Conservation (phyloP, 2,113 vertebrate genomes). For the Paramormyrops kingsleyae region DNA sequence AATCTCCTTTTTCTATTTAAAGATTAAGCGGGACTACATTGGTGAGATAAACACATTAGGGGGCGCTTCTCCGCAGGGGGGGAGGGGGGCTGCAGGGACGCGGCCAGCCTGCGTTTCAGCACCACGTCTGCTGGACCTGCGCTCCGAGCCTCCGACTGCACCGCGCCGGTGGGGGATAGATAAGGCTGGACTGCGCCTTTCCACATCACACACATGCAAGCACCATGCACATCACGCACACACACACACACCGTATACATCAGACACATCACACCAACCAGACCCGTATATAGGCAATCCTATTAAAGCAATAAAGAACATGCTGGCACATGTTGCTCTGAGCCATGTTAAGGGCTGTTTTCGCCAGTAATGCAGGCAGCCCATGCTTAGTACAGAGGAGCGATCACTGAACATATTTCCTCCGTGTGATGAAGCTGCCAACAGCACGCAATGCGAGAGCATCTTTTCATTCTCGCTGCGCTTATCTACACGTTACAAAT, state of each 20-base stretch:
- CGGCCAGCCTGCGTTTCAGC: slow-evolving; percentile 31
- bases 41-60: not conserved
- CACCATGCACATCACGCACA: not conserved
- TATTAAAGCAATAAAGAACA: not conserved
- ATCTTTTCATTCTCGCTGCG: not conserved
- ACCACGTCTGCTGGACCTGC: slow-evolving; percentile 35
- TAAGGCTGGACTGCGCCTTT: not conserved
- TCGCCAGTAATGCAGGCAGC: not conserved
- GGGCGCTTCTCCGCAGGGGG: not conserved
- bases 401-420: not conserved
- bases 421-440: not conserved
- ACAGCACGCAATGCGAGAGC: not conserved
- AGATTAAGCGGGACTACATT: not conserved
- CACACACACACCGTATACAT: not conserved
- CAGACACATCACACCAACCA: not conserved
- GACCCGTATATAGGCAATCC: not conserved
- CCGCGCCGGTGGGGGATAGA: not conserved
- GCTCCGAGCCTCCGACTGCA: not conserved
- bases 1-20: not conserved
- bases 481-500: not conserved
- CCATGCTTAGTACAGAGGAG: not conserved
- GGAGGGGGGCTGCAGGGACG: not conserved
- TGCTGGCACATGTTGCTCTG: not conserved
- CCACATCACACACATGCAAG: not conserved
- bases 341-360: not conserved